Conservation (phyloP, 2,888 invertebrate species). For the Odontocolon sp. region DNA sequence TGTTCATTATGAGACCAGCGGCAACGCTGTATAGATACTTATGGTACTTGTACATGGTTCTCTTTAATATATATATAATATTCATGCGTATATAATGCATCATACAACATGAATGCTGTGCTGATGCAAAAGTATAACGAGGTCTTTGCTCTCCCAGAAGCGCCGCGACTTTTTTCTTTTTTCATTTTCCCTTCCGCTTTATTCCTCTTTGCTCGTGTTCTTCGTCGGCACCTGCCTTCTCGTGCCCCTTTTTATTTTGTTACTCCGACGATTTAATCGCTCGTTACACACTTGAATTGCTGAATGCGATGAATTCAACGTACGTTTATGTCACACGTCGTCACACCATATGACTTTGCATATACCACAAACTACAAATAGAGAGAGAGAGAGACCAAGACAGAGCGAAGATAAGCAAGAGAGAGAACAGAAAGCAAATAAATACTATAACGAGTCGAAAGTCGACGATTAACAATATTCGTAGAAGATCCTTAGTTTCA, state of each 20-base stretch:
- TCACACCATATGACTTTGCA: too few relatives aligned
- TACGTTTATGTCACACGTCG: too few relatives aligned
- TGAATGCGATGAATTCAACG: neutral
- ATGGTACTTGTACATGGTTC: neutral
- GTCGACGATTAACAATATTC: too few relatives aligned
- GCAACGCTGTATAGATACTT: too few relatives aligned
- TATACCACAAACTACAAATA: too few relatives aligned
- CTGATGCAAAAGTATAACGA: neutral
- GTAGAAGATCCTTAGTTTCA: too few relatives aligned
- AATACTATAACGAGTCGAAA: too few relatives aligned
- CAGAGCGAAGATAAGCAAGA: too few relatives aligned
- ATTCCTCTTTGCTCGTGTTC: neutral
- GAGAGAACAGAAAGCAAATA: too few relatives aligned
- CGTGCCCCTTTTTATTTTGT: neutral
- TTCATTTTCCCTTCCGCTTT: neutral
- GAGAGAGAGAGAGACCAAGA: too few relatives aligned
- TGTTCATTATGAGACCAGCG: neutral
- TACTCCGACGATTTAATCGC: neutral
- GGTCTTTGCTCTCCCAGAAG: conserved; percentile 19
- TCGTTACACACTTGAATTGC: neutral
- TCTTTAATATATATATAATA: neutral
- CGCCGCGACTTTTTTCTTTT: neutral
- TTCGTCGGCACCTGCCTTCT: conserved; percentile 9
- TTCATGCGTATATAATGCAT: neutral
- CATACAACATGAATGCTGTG: neutral